phyloP scores from a whole-genome alignment of 1,140 invertebrate genomes.

The Patella vulgata region DNA sequence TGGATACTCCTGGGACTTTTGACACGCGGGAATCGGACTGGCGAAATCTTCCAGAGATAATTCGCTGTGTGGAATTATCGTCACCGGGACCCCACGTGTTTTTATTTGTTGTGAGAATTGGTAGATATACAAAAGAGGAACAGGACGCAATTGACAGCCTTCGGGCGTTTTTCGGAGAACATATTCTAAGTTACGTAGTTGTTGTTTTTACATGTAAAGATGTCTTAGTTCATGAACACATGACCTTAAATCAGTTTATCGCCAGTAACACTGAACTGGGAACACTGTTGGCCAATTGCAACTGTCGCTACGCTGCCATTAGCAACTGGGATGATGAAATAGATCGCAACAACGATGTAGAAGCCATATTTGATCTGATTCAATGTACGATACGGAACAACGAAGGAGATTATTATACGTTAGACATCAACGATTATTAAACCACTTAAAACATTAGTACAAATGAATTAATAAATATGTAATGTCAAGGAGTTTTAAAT shows the following conservation, averaged over 20 bases:
- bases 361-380: too few relatives aligned
- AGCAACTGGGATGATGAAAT: too few relatives aligned
- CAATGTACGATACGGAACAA: too few relatives aligned
- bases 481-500: too few relatives aligned
- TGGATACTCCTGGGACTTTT: conserved; percentile 14
- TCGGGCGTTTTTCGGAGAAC: conserved; percentile 3
- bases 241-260: conserved; percentile 6
- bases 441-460: too few relatives aligned
- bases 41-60: neutral
- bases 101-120: conserved; percentile 7
- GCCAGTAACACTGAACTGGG: too few relatives aligned
- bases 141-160: conserved; percentile 4
- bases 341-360: too few relatives aligned
- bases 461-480: too few relatives aligned
- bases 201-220: conserved; percentile 12
- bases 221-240: neutral
- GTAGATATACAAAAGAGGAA: conserved; percentile 17
- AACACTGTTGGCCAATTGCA: too few relatives aligned
- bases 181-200: conserved; percentile 5
- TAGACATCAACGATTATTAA: too few relatives aligned
- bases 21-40: conserved; percentile 2
- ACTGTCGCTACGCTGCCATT: too few relatives aligned
- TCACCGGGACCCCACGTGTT: conserved; percentile 18
- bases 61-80: neutral
- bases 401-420: too few relatives aligned